Evolutionary conservation across 37 sponge, comb jelly and placozoan genomes (phyloP).

Genomic region (Chondrosia reniformis): DNA sequence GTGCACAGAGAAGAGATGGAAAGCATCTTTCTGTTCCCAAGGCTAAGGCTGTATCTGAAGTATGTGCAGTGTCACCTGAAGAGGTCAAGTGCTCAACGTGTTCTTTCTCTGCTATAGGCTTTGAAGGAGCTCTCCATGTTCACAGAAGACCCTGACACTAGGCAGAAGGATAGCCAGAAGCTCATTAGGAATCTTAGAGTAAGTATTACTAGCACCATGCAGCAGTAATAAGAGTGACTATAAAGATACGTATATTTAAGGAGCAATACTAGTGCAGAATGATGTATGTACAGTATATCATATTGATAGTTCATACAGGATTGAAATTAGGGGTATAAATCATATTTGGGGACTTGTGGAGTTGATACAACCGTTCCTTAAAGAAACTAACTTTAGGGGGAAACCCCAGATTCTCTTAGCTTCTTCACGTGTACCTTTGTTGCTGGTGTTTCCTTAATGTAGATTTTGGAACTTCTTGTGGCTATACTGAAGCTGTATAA

Average conservation of each 20-base stretch:
- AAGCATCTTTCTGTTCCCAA: not conserved
- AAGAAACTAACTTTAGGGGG: no score
- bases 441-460: not conserved
- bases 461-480: constrained; percentile 51
- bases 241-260: no score
- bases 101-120: constrained; percentile 13
- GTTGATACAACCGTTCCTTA: no score
- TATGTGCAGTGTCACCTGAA: not conserved
- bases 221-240: not conserved
- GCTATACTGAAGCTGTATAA: constrained; percentile 32
- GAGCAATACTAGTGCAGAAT: no score
- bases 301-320: no score
- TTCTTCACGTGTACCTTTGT: no score
- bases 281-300: no score
- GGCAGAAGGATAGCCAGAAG: constrained; percentile 62
- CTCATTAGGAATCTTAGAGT: constrained; percentile 65
- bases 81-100: not conserved
- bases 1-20: not conserved
- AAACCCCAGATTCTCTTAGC: no score
- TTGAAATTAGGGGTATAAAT: no score
- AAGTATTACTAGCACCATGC: not conserved
- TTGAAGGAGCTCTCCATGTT: constrained; percentile 24
- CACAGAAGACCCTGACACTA: constrained; percentile 9
- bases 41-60: not conserved
- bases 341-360: no score